Evolutionary conservation across 1,140 invertebrate species (phyloP).

Genomic region (Amyelois transitella): DNA sequence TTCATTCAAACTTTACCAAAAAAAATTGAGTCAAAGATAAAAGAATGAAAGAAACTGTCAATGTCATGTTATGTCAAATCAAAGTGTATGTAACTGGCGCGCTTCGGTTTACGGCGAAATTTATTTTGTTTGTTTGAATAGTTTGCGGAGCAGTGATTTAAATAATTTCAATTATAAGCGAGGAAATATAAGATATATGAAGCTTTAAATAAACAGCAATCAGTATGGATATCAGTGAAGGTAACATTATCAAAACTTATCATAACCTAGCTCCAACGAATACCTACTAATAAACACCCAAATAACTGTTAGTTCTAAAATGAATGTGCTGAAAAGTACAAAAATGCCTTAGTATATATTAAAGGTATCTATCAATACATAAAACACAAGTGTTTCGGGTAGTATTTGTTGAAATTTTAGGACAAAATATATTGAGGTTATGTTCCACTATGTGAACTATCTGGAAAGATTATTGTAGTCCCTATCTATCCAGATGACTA

Average conservation of each 20-base stretch:
- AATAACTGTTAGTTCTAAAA: not conserved
- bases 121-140: not conserved
- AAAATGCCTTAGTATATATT: not conserved
- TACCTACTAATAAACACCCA: not conserved
- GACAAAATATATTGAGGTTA: no score
- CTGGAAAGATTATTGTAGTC: no score
- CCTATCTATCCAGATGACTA: no score
- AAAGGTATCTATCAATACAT: not conserved
- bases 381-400: no score
- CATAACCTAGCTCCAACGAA: constrained; percentile 16
- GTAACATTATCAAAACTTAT: constrained; percentile 19
- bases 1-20: no score
- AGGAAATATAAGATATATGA: not conserved
- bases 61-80: no score
- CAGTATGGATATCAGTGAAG: constrained; percentile 46
- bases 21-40: no score
- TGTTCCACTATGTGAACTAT: no score
- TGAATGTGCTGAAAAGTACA: not conserved
- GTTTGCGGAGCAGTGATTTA: not conserved
- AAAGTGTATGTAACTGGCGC: not conserved
- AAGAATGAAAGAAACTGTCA: no score
- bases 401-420: no score
- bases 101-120: not conserved
- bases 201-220: not conserved
- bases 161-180: not conserved